phyloP scores from a whole-genome alignment of 2,797 vertebrate species.

The Merluccius polli region DNA sequence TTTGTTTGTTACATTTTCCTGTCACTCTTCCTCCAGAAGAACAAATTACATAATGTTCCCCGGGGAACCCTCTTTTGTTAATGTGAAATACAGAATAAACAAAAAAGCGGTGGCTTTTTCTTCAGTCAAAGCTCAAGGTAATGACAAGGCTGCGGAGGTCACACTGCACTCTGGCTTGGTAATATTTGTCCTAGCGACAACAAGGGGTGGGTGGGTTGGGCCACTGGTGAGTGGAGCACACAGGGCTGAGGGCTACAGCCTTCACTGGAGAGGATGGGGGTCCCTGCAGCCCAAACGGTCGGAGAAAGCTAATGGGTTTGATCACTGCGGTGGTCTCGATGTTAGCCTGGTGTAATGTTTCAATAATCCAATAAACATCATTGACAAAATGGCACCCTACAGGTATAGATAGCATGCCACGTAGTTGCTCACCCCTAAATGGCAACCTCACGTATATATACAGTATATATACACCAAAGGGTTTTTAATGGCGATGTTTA shows the following conservation, averaged over 20 bases:
- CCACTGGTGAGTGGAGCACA: too few species aligned
- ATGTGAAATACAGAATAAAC: too few species aligned
- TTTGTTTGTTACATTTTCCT: not conserved
- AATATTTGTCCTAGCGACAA: too few species aligned
- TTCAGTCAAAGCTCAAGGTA: slow-evolving; percentile 10
- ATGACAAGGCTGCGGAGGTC: slow-evolving; percentile 41
- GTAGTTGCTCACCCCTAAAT: slow-evolving; percentile 17
- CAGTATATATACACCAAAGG: too few species aligned
- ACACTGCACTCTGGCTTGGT: slow-evolving; percentile 18
- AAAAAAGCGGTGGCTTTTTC: too few species aligned
- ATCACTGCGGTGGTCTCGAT: not conserved
- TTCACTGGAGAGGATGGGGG: too few species aligned
- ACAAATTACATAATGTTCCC: not conserved
- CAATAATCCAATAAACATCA: not conserved
- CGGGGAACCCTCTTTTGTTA: not conserved
- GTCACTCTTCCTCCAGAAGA: not conserved
- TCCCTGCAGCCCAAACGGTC: too few species aligned
- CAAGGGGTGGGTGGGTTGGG: too few species aligned
- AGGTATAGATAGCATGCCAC: slow-evolving; percentile 1
- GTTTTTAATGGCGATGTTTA: slow-evolving; percentile 26
- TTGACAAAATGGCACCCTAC: not conserved
- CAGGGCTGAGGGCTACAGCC: too few species aligned
- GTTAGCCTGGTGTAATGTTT: not conserved
- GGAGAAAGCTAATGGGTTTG: too few species aligned
- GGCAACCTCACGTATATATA: slow-evolving; percentile 21